A percentile compares a stretch with the other conserved stretches of the same genome.
These are phyloP conservation scores for Diabrotica balteata DNA, from an alignment of 2,888 invertebrate genomes.

Conservation along the genomic window DNA sequence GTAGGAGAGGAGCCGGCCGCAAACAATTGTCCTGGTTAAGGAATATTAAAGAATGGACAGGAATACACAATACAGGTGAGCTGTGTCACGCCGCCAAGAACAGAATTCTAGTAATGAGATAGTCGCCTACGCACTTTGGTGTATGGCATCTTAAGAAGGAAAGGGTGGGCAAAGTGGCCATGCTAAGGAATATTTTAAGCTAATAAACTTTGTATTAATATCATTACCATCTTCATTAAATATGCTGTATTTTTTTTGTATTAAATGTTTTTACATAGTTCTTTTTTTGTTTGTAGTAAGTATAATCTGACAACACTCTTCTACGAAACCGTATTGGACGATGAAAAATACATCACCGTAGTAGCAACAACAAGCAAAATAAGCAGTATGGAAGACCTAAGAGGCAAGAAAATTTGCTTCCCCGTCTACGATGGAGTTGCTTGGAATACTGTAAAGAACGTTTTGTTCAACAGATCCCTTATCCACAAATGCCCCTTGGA, in stretches of 20 bases:
- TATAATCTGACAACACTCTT: slow-evolving; percentile 66
- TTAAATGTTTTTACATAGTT: no score
- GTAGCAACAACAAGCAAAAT: slow-evolving; percentile 72
- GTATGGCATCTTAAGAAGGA: no score
- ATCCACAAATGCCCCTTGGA: slow-evolving; percentile 59
- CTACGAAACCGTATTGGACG: slow-evolving; percentile 68
- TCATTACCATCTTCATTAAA: slow-evolving; percentile 7
- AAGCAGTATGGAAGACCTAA: slow-evolving; percentile 68
- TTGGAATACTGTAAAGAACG: slow-evolving; percentile 67
- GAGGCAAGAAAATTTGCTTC: slow-evolving; percentile 79
- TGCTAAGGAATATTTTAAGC: no score
- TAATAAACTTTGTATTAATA: no score
- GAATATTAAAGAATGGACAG: no score
- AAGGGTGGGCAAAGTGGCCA: no score
- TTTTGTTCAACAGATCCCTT: slow-evolving; percentile 55
- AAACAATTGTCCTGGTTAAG: no score
- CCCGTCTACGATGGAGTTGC: slow-evolving; percentile 80
- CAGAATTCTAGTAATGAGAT: no score
- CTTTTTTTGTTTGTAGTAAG: slow-evolving; percentile 58
- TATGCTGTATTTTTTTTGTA: background rate
- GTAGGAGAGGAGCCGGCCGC: no score
- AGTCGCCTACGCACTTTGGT: no score
- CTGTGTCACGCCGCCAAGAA: no score
- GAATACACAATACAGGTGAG: no score
- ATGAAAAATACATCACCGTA: slow-evolving; percentile 69